A percentile compares a stretch with the other conserved stretches of the same genome.
Conservation (phyloP, 2,113 vertebrate genomes). For the Ptychochromis oligacanthus region DNA sequence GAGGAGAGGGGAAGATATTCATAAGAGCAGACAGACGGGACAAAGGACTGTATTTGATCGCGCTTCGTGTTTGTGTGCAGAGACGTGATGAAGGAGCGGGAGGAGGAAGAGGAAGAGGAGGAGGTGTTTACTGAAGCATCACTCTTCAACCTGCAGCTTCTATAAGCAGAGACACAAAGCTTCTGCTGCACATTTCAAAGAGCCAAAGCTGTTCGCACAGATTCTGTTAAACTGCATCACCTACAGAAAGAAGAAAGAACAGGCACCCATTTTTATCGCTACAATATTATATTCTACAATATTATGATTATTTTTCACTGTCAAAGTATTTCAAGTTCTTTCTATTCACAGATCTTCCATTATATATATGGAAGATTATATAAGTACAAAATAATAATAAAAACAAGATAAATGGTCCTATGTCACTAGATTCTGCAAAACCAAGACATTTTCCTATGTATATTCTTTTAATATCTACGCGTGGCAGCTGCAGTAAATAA, state of each 20-base stretch:
- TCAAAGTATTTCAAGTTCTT: neutral
- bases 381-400: neutral
- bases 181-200: slow-evolving; percentile 3
- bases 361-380: no score
- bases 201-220: neutral
- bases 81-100: slow-evolving; percentile 25
- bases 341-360: neutral
- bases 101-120: slow-evolving; percentile 31
- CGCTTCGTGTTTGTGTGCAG: slow-evolving; percentile 6
- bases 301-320: no score
- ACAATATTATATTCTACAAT: no score
- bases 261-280: no score
- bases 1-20: slow-evolving; percentile 55
- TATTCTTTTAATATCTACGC: neutral
- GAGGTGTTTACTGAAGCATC: slow-evolving; percentile 6
- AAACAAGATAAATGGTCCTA: neutral
- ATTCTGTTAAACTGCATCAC: neutral
- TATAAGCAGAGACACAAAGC: slow-evolving; percentile 1
- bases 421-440: neutral
- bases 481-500: no score
- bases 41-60: slow-evolving; percentile 49
- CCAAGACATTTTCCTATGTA: neutral
- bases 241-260: no score
- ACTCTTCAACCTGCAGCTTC: neutral
- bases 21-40: slow-evolving; percentile 47